Evolutionary conservation across 2,888 invertebrate species (phyloP).

Genomic region (Diabrotica balteata): DNA sequence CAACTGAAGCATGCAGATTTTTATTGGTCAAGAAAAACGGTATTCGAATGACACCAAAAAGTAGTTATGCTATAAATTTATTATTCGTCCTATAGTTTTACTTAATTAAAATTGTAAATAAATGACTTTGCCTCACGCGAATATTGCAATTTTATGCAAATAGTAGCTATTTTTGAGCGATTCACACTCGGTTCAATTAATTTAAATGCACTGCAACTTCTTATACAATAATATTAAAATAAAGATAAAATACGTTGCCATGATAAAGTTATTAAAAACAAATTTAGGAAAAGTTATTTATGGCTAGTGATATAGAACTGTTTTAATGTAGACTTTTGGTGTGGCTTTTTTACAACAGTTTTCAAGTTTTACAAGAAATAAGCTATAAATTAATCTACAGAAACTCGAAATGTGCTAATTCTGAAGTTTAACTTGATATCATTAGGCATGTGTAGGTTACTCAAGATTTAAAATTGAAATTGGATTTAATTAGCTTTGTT

Average conservation of each 20-base stretch:
- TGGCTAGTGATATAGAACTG: conserved; percentile 15
- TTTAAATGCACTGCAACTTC: conserved; percentile 43
- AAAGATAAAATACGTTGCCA: conserved; percentile 34
- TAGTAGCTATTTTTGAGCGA: conserved; percentile 36
- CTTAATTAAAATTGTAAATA: conserved; percentile 52
- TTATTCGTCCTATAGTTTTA: conserved; percentile 43
- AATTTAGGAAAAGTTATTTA: conserved; percentile 24
- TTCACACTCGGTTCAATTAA: conserved; percentile 42
- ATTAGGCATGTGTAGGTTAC: too few species aligned
- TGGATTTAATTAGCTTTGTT: too few species aligned
- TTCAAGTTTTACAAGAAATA: too few species aligned
- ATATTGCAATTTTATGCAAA: conserved; percentile 51
- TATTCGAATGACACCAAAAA: conserved; percentile 33
- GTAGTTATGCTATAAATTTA: conserved; percentile 33
- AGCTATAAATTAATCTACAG: too few species aligned
- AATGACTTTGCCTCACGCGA: conserved; percentile 50
- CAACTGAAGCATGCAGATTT: conserved; percentile 31
- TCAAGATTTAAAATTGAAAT: too few species aligned
- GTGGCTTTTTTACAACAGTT: too few species aligned
- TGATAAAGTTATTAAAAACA: conserved; percentile 39
- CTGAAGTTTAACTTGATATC: too few species aligned
- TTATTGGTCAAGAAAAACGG: conserved; percentile 31
- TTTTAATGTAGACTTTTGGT: conserved; percentile 9
- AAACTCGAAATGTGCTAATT: too few species aligned
- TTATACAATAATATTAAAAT: conserved; percentile 38